Conservation (phyloP, 2,797 vertebrate genomes). For the Trachurus trachurus region DNA sequence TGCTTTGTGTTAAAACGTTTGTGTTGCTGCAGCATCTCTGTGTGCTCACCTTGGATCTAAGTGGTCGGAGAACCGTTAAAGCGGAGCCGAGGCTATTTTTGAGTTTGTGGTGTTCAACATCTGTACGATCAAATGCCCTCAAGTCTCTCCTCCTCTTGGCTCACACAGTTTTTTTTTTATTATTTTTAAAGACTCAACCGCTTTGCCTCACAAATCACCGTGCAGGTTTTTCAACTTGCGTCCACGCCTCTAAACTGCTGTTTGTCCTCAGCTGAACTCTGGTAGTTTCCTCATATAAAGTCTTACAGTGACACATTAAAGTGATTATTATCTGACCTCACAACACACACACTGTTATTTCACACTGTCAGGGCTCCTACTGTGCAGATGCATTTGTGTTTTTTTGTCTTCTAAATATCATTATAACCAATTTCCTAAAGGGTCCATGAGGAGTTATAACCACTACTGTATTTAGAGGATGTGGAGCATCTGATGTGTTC, state of each 20-base stretch:
- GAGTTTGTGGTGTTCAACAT: slow-evolving; percentile 31
- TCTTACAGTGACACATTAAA: slow-evolving; percentile 26
- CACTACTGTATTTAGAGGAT: neutral
- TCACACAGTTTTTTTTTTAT: slow-evolving; percentile 6
- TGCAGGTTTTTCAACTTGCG: slow-evolving; percentile 11
- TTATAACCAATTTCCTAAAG: neutral
- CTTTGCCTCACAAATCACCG: slow-evolving; percentile 18
- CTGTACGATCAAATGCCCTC: slow-evolving; percentile 24
- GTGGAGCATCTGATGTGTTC: neutral
- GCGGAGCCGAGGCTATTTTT: slow-evolving; percentile 7
- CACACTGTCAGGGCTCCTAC: neutral
- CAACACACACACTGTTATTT: neutral
- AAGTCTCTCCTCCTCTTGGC: slow-evolving; percentile 10
- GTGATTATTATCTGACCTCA: slow-evolving; percentile 10
- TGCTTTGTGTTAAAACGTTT: neutral
- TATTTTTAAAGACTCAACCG: slow-evolving; percentile 14
- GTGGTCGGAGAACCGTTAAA: slow-evolving; percentile 16
- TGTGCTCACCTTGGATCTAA: neutral
- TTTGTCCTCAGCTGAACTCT: slow-evolving; percentile 14
- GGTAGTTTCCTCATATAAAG: slow-evolving; percentile 5
- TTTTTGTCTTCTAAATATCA: neutral
- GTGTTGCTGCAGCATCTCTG: neutral
- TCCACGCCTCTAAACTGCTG: neutral
- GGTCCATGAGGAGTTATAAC: neutral
- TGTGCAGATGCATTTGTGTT: neutral